These are phyloP conservation scores for Prosapia bicincta DNA, from an alignment of 2,888 invertebrate genomes.

Conservation along the genomic window DNA sequence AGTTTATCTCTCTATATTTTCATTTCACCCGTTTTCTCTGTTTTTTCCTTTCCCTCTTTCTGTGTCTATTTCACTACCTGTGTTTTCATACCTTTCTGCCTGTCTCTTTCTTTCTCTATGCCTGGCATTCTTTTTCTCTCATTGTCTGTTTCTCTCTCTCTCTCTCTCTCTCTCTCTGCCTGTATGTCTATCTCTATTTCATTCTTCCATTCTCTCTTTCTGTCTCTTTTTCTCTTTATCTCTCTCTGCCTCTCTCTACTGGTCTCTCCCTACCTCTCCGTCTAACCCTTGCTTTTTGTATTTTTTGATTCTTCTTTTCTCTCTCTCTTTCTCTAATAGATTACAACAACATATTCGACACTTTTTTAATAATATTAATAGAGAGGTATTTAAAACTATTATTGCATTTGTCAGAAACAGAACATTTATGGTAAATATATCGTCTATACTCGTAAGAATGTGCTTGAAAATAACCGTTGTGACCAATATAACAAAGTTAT, in stretches of 20 bases:
- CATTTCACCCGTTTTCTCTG: not conserved
- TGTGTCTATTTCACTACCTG: not conserved
- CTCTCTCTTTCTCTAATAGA: too few relatives aligned
- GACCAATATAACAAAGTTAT: too few relatives aligned
- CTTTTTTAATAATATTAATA: too few relatives aligned
- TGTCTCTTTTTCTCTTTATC: not conserved
- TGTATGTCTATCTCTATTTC: not conserved
- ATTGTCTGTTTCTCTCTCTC: not conserved
- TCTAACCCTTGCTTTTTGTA: too few relatives aligned
- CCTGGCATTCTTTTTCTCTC: not conserved
- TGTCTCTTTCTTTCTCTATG: not conserved
- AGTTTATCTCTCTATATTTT: too few relatives aligned
- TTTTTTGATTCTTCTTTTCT: too few relatives aligned
- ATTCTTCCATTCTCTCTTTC: not conserved
- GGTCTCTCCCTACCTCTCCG: not conserved
- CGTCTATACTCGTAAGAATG: too few relatives aligned
- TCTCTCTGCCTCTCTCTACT: not conserved
- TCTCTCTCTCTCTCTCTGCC: not conserved
- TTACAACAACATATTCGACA: too few relatives aligned
- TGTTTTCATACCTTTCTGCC: not conserved
- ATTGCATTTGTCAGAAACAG: too few relatives aligned
- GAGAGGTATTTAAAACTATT: too few relatives aligned
- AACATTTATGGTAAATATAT: too few relatives aligned
- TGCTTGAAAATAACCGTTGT: too few relatives aligned
- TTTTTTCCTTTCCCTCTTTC: not conserved